Conservation (phyloP, 1,140 invertebrate genomes). For the Gerris buenoi region DNA sequence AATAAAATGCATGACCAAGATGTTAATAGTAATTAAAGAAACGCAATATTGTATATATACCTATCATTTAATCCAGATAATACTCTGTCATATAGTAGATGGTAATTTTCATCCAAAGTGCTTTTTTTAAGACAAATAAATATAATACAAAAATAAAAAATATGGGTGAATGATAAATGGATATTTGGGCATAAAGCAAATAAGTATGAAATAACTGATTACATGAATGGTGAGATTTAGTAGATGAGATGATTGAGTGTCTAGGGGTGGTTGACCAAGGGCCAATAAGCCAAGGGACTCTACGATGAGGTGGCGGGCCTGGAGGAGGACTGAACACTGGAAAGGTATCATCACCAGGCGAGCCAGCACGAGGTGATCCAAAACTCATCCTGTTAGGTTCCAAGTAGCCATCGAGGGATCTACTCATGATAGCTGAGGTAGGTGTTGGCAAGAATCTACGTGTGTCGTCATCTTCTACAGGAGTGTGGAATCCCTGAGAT, state of each 20-base stretch:
- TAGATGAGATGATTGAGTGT: constrained; percentile 52
- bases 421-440: constrained; percentile 65
- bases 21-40: too few species aligned
- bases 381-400: constrained; percentile 63
- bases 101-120: too few species aligned
- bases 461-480: constrained; percentile 30
- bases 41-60: too few species aligned
- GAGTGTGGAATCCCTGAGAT: constrained; percentile 48
- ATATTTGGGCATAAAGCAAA: background rate
- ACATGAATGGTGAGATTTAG: constrained; percentile 68
- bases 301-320: constrained; percentile 25
- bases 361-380: constrained; percentile 55
- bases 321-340: constrained; percentile 70
- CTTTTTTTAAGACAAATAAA: too few species aligned
- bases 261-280: constrained; percentile 32
- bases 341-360: constrained; percentile 56
- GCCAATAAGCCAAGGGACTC: constrained; percentile 6
- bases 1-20: too few species aligned
- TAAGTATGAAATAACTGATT: constrained; percentile 30
- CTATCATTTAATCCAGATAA: too few species aligned
- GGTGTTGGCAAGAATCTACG: constrained; percentile 50
- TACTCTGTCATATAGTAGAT: too few species aligned
- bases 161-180: too few species aligned
- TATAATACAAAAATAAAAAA: too few species aligned
- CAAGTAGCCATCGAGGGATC: constrained; percentile 68